A percentile compares a stretch with the other conserved stretches of the same genome.
These are phyloP conservation scores for Ceratosolen fusciceps DNA, from an alignment of 1,140 invertebrate species.

Conservation along the genomic window DNA sequence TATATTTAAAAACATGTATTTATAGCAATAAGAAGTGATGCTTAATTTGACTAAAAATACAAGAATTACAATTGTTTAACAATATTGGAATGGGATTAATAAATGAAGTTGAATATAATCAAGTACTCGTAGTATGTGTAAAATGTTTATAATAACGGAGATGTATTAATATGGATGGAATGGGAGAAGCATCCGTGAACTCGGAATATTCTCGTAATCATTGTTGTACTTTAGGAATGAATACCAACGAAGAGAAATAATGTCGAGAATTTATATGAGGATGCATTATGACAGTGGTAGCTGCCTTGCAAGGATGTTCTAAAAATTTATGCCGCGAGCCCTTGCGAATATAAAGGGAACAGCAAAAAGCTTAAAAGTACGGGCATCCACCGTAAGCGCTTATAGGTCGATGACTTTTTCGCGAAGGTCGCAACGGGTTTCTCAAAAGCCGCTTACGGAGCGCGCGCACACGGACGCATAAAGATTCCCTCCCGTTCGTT, in stretches of 20 bases:
- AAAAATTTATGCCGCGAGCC: conserved; percentile 24
- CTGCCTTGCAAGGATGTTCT: conserved; percentile 5
- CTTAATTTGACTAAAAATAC: too few relatives aligned
- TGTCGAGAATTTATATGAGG: conserved; percentile 9
- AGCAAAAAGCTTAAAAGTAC: neutral
- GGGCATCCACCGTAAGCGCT: conserved; percentile 8
- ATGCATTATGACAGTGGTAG: conserved; percentile 6
- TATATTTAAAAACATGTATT: too few relatives aligned
- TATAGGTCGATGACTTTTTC: conserved; percentile 49
- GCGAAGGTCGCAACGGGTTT: conserved; percentile 50
- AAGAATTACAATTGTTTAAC: too few relatives aligned
- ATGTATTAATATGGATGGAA: too few relatives aligned
- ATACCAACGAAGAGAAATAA: neutral
- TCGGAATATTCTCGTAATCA: neutral
- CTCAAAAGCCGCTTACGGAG: conserved; percentile 27
- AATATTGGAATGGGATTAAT: too few relatives aligned
- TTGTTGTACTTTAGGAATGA: conserved; percentile 4
- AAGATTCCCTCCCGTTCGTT: conserved; percentile 10
- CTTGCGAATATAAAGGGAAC: neutral
- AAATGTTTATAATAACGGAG: neutral
- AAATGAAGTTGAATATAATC: too few relatives aligned
- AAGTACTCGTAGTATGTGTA: too few relatives aligned
- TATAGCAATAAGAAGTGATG: too few relatives aligned
- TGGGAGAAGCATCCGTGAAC: neutral
- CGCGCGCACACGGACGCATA: conserved; percentile 30